Conservation (phyloP, 2,888 invertebrate species). For the Nysson spinosus region DNA sequence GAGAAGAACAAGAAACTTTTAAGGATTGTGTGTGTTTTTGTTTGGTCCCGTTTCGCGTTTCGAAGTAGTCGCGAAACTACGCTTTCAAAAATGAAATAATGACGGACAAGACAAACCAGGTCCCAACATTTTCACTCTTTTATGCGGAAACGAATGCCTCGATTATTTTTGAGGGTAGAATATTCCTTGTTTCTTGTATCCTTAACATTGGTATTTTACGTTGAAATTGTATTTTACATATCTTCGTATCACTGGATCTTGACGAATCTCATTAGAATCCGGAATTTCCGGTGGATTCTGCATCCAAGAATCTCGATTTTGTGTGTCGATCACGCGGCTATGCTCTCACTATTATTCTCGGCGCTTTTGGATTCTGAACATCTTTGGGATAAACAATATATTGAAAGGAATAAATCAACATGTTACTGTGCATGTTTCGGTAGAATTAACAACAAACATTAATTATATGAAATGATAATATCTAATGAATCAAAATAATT, state of each 20-base stretch:
- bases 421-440: no score
- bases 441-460: no score
- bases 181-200: not conserved
- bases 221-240: no score
- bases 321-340: constrained; percentile 10
- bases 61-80: constrained; percentile 59
- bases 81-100: constrained; percentile 67
- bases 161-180: constrained; percentile 35
- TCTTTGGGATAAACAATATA: constrained; percentile 45
- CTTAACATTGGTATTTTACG: not conserved
- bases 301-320: constrained; percentile 30
- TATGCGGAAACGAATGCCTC: constrained; percentile 41
- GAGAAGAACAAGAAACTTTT: constrained; percentile 54
- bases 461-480: no score
- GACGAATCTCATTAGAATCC: no score
- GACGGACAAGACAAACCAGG: constrained; percentile 66
- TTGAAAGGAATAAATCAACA: constrained; percentile 46
- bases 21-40: constrained; percentile 65
- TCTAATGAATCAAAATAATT: no score
- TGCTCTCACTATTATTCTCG: constrained; percentile 18
- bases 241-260: no score
- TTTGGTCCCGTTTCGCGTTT: constrained; percentile 74
- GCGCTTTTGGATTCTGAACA: constrained; percentile 39
- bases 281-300: not conserved
- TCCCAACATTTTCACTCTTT: constrained; percentile 61